A percentile compares a stretch with the other conserved stretches of the same genome.
These are phyloP conservation scores for Pheosia tremula DNA, from an alignment of 2,888 invertebrate species.

Conservation along the genomic window DNA sequence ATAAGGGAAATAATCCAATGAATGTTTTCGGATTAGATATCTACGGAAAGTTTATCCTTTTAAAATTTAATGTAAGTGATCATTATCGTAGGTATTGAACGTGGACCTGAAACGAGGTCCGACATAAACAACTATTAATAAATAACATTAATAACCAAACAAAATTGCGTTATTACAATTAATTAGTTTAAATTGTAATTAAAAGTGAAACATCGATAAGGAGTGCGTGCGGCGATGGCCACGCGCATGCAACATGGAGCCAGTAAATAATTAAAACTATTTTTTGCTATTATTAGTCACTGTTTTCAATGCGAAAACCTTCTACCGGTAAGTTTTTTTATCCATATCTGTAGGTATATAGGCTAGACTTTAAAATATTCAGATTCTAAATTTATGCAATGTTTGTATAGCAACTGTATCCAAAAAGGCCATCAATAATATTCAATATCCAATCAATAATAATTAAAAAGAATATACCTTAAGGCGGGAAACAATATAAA, in stretches of 20 bases:
- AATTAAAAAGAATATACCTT: too few species aligned
- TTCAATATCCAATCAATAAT: too few species aligned
- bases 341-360: background rate
- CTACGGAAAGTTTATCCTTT: too few species aligned
- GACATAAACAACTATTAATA: conserved; percentile 12
- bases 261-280: conserved; percentile 9
- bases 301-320: background rate
- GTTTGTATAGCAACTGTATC: too few species aligned
- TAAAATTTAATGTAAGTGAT: background rate
- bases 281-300: conserved; percentile 15
- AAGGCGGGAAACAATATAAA: too few species aligned
- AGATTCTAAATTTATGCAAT: too few species aligned
- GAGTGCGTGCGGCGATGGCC: conserved; percentile 56
- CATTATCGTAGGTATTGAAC: background rate
- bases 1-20: too few species aligned
- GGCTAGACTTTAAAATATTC: too few species aligned
- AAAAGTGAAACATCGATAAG: conserved; percentile 74
- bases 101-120: background rate
- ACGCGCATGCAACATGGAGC: conserved; percentile 35
- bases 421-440: too few species aligned
- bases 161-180: conserved; percentile 65
- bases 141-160: conserved; percentile 36
- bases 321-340: background rate
- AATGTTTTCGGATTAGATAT: too few species aligned
- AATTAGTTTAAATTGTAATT: conserved; percentile 76